These are phyloP conservation scores for Tetranychus truncatus DNA, from an alignment of 2,888 invertebrate species.

Conservation along the genomic window DNA sequence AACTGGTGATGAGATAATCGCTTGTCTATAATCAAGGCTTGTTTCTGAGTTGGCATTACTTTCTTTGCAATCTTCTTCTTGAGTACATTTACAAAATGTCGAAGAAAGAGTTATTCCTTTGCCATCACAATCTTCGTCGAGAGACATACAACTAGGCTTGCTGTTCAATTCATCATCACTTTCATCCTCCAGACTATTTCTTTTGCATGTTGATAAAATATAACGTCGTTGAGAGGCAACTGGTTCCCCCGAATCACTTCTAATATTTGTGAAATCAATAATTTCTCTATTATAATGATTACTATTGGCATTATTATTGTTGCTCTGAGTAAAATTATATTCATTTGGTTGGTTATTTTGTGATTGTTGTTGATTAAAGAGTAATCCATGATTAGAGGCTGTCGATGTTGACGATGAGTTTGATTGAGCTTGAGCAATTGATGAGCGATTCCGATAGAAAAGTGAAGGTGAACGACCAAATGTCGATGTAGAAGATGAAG, in stretches of 20 bases:
- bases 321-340: background rate
- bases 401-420: background rate
- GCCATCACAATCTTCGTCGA: conserved; percentile 15
- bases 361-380: background rate
- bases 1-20: background rate
- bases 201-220: background rate
- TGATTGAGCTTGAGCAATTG: conserved; percentile 2
- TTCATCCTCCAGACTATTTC: conserved; percentile 13
- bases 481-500: background rate
- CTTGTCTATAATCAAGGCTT: background rate
- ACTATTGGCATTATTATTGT: conserved; percentile 4
- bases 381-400: background rate
- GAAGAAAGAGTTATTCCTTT: background rate
- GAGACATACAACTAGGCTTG: conserved; percentile 11
- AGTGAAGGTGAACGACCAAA: conserved; percentile 13
- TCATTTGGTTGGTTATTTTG: background rate
- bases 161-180: background rate
- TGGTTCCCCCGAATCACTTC: background rate
- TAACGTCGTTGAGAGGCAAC: conserved; percentile 6
- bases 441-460: conserved; percentile 17
- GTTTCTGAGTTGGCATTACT: background rate
- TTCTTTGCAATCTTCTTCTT: conserved; percentile 5
- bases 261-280: background rate
- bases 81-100: conserved; percentile 7
- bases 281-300: background rate